phyloP scores from a whole-genome alignment of 2,113 vertebrate species.

The Ictalurus punctatus region DNA sequence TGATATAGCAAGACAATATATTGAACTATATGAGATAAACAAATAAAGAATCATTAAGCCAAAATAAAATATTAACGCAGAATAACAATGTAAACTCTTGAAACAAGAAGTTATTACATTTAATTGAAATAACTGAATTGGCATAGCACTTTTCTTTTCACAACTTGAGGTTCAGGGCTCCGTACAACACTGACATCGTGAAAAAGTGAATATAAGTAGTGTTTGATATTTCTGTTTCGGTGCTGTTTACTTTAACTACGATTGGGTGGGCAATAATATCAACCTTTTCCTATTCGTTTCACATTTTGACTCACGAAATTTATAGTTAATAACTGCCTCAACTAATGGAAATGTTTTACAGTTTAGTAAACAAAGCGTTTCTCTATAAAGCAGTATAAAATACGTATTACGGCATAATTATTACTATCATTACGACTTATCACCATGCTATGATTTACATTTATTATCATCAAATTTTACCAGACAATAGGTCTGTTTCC shows the following conservation, averaged over 20 bases:
- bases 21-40: neutral
- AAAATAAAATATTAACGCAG: neutral
- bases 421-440: neutral
- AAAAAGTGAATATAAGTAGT: neutral
- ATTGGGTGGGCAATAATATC: neutral
- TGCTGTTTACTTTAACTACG: neutral
- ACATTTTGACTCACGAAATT: neutral
- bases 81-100: neutral
- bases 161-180: neutral
- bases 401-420: neutral
- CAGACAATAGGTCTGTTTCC: too few relatives aligned
- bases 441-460: neutral
- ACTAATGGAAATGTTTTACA: neutral
- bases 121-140: neutral
- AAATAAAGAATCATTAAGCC: neutral
- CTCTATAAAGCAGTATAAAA: neutral
- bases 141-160: neutral
- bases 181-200: neutral
- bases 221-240: neutral
- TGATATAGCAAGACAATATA: neutral
- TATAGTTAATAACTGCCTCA: neutral
- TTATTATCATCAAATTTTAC: neutral
- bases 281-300: neutral
- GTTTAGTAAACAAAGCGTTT: neutral
- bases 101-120: neutral